Evolutionary conservation across 2,113 vertebrate genomes (phyloP), one percentile per base, ranked within the genome.

Genomic region (Oryzias celebensis): DNA sequence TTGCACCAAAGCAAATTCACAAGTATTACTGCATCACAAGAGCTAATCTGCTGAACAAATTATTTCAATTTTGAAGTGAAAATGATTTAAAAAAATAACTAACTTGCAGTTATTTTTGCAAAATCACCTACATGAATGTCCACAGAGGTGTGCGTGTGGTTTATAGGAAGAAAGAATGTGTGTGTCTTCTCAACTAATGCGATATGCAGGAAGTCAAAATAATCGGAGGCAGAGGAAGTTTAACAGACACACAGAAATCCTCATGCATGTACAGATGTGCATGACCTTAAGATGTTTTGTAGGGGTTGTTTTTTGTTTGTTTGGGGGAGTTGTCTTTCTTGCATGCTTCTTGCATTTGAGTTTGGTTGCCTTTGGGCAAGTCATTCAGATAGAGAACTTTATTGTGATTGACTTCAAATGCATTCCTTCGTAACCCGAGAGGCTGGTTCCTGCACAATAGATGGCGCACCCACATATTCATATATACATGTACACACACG

Each of bases 321-420:
- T 28, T 28, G 47, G 48, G 47, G n/a, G 16, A 18, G 7, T 5
- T n/a, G n/a, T 59, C 59, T 58, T 65, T 68, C 68, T 24, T 22
- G 54, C 51, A 53, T 56, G 55, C 20, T 20, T 20, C 20, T 20
- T 73, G 62, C 24, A 13, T 58, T 59, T 61, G n/a, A 58, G 51
- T 48, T 78, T 31, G 61, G 84, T 62, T 58, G 64, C 75, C 86
- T 68, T 65, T 58, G 66, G 74, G 77, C 69, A 4, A 65, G 31
- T 65, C 46, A 45, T 52, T 54, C 62, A 73, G 77, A 85, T 77
- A 83, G 73, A 78, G 64, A 72, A 61, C 68, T 65, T 78, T 78
- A 77, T 84, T 83, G 80, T 81, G 76, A 83, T 69, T 60, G 79
- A 83, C 86, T 85, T 86, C 82, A 86, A 86, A 87, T 81, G 56